Conservation (phyloP, 2,113 vertebrate genomes). For the Cryptotis parvus region DNA sequence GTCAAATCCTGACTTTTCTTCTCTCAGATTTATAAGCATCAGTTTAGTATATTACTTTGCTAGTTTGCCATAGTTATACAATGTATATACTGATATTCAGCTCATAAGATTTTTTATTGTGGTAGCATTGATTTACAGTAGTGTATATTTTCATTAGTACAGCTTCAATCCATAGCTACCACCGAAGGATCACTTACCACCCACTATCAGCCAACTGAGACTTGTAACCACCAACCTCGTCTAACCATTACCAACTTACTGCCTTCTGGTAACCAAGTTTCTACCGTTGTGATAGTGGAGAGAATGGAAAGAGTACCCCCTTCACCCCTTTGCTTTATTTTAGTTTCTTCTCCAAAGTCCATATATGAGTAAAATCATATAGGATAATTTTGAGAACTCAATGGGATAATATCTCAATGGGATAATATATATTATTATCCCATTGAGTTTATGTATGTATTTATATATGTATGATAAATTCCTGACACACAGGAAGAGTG, state of each 20-base stretch:
- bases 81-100: conserved; percentile 20
- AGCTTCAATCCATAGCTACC: not conserved
- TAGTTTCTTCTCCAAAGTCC: not conserved
- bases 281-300: not conserved
- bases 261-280: not conserved
- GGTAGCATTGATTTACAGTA: not conserved
- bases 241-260: not conserved
- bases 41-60: conserved; percentile 31
- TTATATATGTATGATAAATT: not conserved
- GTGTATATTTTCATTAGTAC: not conserved
- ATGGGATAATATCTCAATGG: not conserved
- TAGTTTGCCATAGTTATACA: conserved; percentile 35
- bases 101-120: not conserved
- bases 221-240: no score
- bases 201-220: not conserved
- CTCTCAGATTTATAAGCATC: conserved; percentile 22
- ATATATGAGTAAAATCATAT: not conserved
- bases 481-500: not conserved
- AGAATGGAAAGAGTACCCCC: no score
- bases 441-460: no score
- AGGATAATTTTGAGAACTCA: not conserved
- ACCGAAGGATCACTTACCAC: not conserved
- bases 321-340: not conserved
- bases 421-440: not conserved
- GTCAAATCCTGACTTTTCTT: conserved; percentile 51